Base-by-base conservation (phyloP, 2,797 vertebrate genomes). In the Otus scops region DNA sequence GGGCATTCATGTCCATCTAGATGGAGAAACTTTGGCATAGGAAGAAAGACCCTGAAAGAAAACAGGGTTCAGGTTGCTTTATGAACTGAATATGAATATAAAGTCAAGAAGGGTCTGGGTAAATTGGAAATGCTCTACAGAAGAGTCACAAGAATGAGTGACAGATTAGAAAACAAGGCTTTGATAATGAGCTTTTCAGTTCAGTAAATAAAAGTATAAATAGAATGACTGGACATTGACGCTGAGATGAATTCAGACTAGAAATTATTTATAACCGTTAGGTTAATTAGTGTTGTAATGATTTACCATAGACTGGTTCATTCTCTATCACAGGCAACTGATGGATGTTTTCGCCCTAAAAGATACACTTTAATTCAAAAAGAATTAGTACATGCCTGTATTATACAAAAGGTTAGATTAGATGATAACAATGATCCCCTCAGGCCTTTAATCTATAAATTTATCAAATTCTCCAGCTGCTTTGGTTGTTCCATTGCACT, bases 331-430 rank as follows among this genome's bases (percentile, higher is more conserved):
- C 32, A 83, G 51, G 78, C 59, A 87, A 82, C 64, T 91, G 63
- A 87, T 80, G 60, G 64, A 71, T 80, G 20, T 82, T 93, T 92
- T 96, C 10, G 6, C 54, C 38, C 60, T 92, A 59, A 92, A 91
- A 88, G 69, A 85, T 43, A 76, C 54, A 82, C 77, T 93, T 94
- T 63, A 87, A 93, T 93, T 95, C 43, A 63, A 63, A 85, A 75
- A 85, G 75, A 85, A 74, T 87, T 70, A 92, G 24, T 77, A 24
- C 60, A 34, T 74, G 85, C 24, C 71, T 93, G 43, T 91, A n/a
- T 93, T 92, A 48, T 78, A 80, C 20, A 74, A 73, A 91, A 80
- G 27, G 78, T 92, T 88, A 70, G 60, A 89, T 88, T 67, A 70
- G 85, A 63, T 80, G 39, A 80, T 91, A 71, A 67, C 68, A 57